phyloP scores from a whole-genome alignment of 2,113 vertebrate genomes.

The Drymodes brunneopygia region DNA sequence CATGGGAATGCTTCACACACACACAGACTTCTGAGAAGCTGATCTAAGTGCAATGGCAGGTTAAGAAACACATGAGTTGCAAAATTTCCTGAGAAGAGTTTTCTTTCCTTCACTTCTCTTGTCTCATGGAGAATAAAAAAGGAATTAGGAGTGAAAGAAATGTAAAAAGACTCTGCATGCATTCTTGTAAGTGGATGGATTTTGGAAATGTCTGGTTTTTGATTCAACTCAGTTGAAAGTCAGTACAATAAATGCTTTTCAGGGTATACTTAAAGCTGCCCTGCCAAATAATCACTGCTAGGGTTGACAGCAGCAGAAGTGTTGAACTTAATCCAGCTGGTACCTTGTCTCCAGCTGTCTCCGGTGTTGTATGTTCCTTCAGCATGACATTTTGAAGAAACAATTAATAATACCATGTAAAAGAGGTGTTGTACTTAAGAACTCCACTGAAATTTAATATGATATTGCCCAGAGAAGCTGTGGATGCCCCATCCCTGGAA shows the following conservation, averaged over 20 bases:
- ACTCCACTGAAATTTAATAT: not conserved
- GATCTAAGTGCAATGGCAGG: not conserved
- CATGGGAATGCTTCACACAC: not conserved
- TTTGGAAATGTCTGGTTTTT: not conserved
- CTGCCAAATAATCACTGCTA: not conserved
- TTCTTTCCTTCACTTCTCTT: not conserved
- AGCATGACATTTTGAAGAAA: not conserved
- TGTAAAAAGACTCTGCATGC: not conserved
- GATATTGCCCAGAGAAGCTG: not conserved
- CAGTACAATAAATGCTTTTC: not conserved
- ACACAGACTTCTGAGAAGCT: not conserved
- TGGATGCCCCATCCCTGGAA: not conserved
- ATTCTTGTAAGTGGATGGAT: not conserved
- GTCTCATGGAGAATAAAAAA: not conserved
- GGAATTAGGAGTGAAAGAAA: not conserved
- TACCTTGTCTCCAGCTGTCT: not conserved
- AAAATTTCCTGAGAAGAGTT: not conserved
- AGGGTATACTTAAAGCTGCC: not conserved
- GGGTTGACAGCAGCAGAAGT: not conserved
- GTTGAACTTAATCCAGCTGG: not conserved
- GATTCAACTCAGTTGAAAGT: not conserved
- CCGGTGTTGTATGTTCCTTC: not conserved
- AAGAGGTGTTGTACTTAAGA: not conserved
- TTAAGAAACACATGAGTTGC: rapidly evolving
- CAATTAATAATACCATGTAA: not conserved